These are phyloP conservation scores for Clytia hemisphaerica DNA, from an alignment of 30 jellyfish, hydroid and myxozoan species.

Conservation along the genomic window DNA sequence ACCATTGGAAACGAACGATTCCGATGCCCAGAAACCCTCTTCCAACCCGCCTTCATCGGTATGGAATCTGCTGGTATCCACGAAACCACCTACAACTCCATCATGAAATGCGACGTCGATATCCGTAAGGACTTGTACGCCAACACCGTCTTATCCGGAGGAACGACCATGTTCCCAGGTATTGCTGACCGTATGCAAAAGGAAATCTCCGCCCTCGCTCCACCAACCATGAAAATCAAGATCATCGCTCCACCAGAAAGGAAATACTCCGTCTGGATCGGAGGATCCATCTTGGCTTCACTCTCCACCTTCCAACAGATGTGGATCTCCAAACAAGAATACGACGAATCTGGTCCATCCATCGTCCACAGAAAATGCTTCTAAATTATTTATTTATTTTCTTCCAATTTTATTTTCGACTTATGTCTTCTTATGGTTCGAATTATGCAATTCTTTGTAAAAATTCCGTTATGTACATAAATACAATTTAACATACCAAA, in stretches of 20 bases:
- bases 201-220: constrained; percentile 97
- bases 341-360: constrained; percentile 99
- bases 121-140: constrained; percentile 98
- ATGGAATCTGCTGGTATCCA: constrained; percentile 99
- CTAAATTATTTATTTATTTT: no score
- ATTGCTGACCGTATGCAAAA: constrained; percentile 99
- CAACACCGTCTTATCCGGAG: constrained; percentile 99
- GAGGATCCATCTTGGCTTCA: constrained; percentile 99
- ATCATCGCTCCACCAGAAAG: constrained; percentile 99
- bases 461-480: no score
- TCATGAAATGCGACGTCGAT: constrained; percentile 99
- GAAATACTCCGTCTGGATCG: constrained; percentile 97
- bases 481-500: no score
- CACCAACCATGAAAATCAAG: constrained; percentile 98
- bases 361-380: constrained; percentile 99
- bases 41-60: constrained; percentile 99
- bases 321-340: constrained; percentile 99
- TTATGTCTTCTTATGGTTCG: no score
- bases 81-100: constrained; percentile 98
- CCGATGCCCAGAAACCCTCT: constrained; percentile 99
- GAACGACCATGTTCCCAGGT: constrained; percentile 99
- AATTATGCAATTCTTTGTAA: no score
- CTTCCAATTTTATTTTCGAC: no score
- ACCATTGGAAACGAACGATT: constrained; percentile 98
- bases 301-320: constrained; percentile 99